Evolutionary conservation across 2,113 vertebrate genomes (phyloP), one percentile per base, ranked within the genome.

Genomic region (Nibea albiflora): DNA sequence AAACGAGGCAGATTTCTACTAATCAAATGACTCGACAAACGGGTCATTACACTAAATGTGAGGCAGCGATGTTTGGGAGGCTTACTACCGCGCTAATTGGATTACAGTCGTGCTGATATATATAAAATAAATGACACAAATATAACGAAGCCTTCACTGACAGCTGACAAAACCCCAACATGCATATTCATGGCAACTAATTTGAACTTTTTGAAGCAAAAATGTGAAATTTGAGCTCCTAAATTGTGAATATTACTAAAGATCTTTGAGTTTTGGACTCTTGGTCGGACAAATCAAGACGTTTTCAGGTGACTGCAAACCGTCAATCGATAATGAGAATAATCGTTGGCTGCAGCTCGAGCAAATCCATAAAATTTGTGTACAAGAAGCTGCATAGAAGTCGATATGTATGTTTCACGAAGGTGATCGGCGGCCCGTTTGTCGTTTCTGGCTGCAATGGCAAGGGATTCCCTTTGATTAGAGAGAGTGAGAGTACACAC

Each of bases 381-480:
- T 17, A 35, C 17, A 19, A 24, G 60, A 76, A 47, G 31, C 65
- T 35, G 10, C 58, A 31, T 7, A 15, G n/a, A 65, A 62, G 22
- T 22, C 39, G 17, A 2, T 28, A 0, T 28, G 2, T 16, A 56
- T 82, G 47, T 70, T 44, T 50, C 63, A 81, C 44, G 47, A 64
- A 47, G 2, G 64, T 50, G 31, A 57, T 42, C 17, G 39, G 14
- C 28, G 67, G 22, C 70, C 31, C 2, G 4, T 61, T 72, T 72
- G 73, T 80, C 69, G 61, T 73, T 67, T 69, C 66, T 74, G 73
- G 74, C 70, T 53, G 77, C 73, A 78, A 81, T 66, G 53, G 71
- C 20, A 35, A 90, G 92, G 93, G 92, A 93, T 89, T 89, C 90
- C 92, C 90, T 86, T 85, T 17, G 81, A 84, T 85, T 78, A 60